These are phyloP conservation scores for Thaumatotibia leucotreta DNA, from an alignment of 1,140 invertebrate species.

Conservation along the genomic window DNA sequence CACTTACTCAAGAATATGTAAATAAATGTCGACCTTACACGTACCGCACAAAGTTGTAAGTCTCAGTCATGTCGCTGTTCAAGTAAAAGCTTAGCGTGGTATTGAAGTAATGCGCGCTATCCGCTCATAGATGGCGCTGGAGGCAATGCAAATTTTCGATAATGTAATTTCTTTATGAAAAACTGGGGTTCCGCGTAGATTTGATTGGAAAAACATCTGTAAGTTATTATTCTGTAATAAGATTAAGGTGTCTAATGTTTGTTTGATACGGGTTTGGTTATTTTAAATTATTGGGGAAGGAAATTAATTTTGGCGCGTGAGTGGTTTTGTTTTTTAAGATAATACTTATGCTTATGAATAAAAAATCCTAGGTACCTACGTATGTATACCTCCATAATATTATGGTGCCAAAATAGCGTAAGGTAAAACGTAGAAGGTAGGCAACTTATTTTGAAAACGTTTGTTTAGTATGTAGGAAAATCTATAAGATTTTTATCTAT, in stretches of 20 bases:
- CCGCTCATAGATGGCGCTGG: slow-evolving; percentile 63
- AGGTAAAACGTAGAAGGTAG: no score
- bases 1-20: slow-evolving; percentile 18
- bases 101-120: slow-evolving; percentile 33
- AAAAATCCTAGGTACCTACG: no score
- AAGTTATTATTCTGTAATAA: slow-evolving; percentile 71
- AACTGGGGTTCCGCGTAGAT: slow-evolving; percentile 52
- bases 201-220: slow-evolving; percentile 69
- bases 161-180: slow-evolving; percentile 69
- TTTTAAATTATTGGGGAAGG: slow-evolving; percentile 33
- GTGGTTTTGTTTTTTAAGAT: not conserved
- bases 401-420: no score
- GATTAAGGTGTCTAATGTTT: slow-evolving; percentile 68
- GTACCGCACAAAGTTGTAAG: slow-evolving; percentile 11
- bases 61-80: not conserved
- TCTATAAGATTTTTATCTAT: no score
- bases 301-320: slow-evolving; percentile 29
- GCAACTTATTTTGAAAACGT: no score
- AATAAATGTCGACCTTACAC: slow-evolving; percentile 23
- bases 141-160: slow-evolving; percentile 68
- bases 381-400: no score
- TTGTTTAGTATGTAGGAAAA: no score
- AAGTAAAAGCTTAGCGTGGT: slow-evolving; percentile 21
- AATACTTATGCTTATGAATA: no score
- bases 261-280: slow-evolving; percentile 47